A percentile compares a stretch with the other conserved stretches of the same genome.
These are phyloP conservation scores for Otolemur garnettii DNA, from an alignment of 2,113 vertebrate genomes.

Conservation along the genomic window DNA sequence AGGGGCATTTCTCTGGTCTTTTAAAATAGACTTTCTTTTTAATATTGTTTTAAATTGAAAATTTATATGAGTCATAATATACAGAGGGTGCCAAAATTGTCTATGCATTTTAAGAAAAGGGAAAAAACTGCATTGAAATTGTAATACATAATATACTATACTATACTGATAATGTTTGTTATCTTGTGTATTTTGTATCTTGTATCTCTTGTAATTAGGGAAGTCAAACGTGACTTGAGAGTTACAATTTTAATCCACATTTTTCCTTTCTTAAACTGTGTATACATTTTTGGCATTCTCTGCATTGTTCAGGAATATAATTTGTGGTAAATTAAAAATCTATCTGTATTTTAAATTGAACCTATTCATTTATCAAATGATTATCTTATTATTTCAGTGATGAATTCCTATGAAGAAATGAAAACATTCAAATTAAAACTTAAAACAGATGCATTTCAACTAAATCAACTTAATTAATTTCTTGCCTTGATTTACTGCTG, in stretches of 20 bases:
- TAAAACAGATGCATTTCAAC: background rate
- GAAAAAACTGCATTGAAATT: no score
- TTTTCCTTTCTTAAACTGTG: no score
- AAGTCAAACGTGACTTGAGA: no score
- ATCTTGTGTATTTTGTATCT: no score
- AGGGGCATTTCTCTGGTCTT: background rate
- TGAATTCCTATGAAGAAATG: background rate
- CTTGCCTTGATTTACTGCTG: background rate
- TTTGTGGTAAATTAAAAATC: background rate
- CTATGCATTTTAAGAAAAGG: no score
- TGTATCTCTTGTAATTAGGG: no score
- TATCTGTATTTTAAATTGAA: slow-evolving; percentile 16
- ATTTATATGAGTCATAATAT: background rate
- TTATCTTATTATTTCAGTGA: background rate
- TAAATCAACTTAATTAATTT: background rate
- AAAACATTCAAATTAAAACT: slow-evolving; percentile 17
- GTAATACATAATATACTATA: no score
- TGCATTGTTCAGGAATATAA: background rate
- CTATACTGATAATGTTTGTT: no score
- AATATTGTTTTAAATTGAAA: background rate
- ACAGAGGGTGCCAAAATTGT: no score
- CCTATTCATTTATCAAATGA: background rate
- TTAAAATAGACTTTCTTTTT: background rate
- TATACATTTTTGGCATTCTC: no score
- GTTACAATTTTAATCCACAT: no score